Evolutionary conservation across 2,113 vertebrate species (phyloP), one percentile per base, ranked within the genome.

Genomic region (Morone saxatilis): DNA sequence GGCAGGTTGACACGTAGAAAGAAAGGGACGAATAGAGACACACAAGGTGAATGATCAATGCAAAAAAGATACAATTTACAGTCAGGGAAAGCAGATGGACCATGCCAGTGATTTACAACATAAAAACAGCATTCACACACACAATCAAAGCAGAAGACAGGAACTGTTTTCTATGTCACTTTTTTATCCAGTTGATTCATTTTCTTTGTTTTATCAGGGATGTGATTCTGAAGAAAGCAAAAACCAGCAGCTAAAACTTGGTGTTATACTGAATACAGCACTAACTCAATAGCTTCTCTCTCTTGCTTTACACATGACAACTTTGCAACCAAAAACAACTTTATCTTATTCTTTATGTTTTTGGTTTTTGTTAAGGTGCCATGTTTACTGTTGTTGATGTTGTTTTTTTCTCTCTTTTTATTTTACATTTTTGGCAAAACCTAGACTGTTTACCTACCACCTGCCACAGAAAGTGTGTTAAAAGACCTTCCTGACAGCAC

Each of bases 241-340:
- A 92, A 92, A 94, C 91, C 94, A 95, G 94, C 94, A 95, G 89
- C 88, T 93, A 84, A 68, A 85, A 86, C 84, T 69, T 80, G 53
- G 73, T 71, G 38, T 77, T 84, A 31, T 56, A 76, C 68, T 72
- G 62, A 78, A 74, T 60, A 87, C 91, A 90, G 89, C 86, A 87
- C 66, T 78, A 78, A 87, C 84, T 89, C 78, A 74, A 77, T 25
- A 71, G 51, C 78, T 83, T 78, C 75, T 47, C 45, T 88, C 65
- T 86, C 63, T 75, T 76, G 87, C 63, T 74, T 86, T 59, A 86
- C 78, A 84, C 75, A 70, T 81, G 83, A 89, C 86, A 92, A 87
- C 86, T 90, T 91, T 91, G 66, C 89, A 92, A 96, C 95, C 94
- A 95, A 95, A 95, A 95, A 85, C 84, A 72, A n/a, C 59, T 86